Percentiles rank a stretch among this genome's conserved stretches.
phyloP scores from a whole-genome alignment of 2,888 invertebrate species.

The Patella depressa region DNA sequence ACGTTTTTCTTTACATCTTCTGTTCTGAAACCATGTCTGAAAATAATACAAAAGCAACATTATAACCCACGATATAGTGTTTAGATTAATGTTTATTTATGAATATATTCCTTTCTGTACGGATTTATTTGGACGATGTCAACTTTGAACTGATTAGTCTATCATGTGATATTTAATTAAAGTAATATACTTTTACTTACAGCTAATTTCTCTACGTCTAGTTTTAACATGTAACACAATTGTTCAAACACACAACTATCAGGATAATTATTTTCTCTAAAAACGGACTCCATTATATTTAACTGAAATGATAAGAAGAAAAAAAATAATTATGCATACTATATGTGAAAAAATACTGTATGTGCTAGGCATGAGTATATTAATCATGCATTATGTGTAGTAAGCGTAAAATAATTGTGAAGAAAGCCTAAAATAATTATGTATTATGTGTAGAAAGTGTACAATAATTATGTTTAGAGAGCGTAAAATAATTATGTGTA shows the following conservation, averaged over 20 bases:
- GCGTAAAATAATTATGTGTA: no score
- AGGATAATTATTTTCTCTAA: constrained; percentile 7
- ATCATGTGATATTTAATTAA: neutral
- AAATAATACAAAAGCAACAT: neutral
- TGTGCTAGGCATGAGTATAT: no score
- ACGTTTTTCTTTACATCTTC: constrained; percentile 12
- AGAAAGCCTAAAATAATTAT: no score
- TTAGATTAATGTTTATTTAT: neutral
- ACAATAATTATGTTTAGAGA: no score
- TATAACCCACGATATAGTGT: neutral
- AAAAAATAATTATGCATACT: no score
- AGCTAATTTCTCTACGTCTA: neutral
- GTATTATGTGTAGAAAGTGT: no score
- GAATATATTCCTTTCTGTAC: neutral
- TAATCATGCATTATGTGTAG: no score
- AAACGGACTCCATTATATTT: neutral
- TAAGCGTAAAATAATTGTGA: no score
- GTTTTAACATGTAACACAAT: neutral
- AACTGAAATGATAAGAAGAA: neutral
- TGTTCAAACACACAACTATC: constrained; percentile 5
- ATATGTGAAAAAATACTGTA: no score
- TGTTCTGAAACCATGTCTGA: constrained; percentile 1
- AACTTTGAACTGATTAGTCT: no score
- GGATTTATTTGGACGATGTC: no score
- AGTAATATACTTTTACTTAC: constrained; percentile 1